phyloP scores from a whole-genome alignment of 1,140 invertebrate species.

The Ridgeia piscesae region DNA sequence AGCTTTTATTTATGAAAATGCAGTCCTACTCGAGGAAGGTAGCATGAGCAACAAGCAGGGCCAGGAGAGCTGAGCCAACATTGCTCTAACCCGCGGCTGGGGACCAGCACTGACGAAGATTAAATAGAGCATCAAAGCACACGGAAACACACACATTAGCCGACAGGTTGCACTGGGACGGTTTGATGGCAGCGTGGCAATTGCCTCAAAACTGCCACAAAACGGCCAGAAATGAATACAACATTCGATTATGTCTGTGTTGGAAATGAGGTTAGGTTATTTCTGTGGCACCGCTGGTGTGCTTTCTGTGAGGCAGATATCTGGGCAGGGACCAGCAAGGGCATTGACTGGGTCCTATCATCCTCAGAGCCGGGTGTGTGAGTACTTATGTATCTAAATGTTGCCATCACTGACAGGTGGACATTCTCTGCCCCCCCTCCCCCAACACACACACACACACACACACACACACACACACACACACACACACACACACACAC shows the following conservation, averaged over 20 bases:
- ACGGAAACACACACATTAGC: neutral
- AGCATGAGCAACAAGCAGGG: neutral
- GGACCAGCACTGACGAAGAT: neutral
- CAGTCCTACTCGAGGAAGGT: neutral
- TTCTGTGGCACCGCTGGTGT: neutral
- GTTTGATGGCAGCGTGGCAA: neutral
- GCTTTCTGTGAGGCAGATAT: neutral
- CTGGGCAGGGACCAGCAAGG: neutral
- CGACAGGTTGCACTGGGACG: neutral
- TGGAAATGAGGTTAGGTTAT: neutral
- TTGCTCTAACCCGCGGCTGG: neutral
- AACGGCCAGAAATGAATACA: neutral
- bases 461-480: no score
- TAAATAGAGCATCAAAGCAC: neutral
- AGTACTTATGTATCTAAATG: no score
- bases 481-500: no score
- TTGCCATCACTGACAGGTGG: no score
- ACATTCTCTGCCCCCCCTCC: no score
- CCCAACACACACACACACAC: no score
- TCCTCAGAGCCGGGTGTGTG: neutral
- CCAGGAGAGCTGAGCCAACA: neutral
- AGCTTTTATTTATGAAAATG: neutral
- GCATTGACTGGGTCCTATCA: neutral
- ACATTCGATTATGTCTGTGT: neutral
- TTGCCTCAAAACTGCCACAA: neutral